Percentiles rank a stretch among this genome's conserved stretches.
Evolutionary conservation across 2,888 invertebrate genomes (phyloP).

Genomic region (Drosophila seclusa): DNA sequence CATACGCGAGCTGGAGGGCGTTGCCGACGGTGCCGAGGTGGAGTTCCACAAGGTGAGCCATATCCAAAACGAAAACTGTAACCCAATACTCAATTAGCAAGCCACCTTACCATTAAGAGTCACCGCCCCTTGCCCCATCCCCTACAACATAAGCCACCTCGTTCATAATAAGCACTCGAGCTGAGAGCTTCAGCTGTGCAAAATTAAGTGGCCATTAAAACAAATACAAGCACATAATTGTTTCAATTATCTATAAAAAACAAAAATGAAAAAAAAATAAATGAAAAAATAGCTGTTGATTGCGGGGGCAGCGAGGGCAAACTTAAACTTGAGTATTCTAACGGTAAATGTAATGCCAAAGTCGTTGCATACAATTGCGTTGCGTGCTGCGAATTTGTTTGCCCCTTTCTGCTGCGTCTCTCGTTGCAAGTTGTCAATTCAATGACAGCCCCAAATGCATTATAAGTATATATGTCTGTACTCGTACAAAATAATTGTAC

Average conservation of each 20-base stretch:
- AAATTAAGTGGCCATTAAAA: slow-evolving; percentile 59
- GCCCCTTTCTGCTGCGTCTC: slow-evolving; percentile 1
- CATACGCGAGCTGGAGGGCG: slow-evolving; percentile 91
- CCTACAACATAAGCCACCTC: not conserved
- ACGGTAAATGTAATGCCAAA: slow-evolving; percentile 57
- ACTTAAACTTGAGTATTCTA: slow-evolving; percentile 62
- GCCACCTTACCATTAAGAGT: not conserved
- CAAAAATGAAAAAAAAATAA: not conserved
- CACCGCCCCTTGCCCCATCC: not conserved
- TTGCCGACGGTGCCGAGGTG: slow-evolving; percentile 93
- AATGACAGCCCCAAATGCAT: slow-evolving; percentile 65
- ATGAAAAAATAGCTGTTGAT: not conserved
- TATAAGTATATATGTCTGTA: not conserved
- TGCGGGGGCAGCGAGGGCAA: slow-evolving; percentile 20
- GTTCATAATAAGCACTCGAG: slow-evolving; percentile 50
- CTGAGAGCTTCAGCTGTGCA: slow-evolving; percentile 38
- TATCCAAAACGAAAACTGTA: not conserved
- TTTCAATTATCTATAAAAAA: slow-evolving; percentile 16
- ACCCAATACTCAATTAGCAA: slow-evolving; percentile 3
- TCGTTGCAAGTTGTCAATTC: slow-evolving; percentile 40
- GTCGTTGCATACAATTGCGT: slow-evolving; percentile 34
- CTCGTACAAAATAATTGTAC: not conserved
- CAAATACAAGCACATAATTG: slow-evolving; percentile 46
- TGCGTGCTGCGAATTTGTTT: slow-evolving; percentile 6
- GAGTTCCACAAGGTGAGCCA: slow-evolving; percentile 91